These are phyloP conservation scores for Engystomops pustulosus DNA, from an alignment of 2,113 vertebrate species.

Conservation along the genomic window DNA sequence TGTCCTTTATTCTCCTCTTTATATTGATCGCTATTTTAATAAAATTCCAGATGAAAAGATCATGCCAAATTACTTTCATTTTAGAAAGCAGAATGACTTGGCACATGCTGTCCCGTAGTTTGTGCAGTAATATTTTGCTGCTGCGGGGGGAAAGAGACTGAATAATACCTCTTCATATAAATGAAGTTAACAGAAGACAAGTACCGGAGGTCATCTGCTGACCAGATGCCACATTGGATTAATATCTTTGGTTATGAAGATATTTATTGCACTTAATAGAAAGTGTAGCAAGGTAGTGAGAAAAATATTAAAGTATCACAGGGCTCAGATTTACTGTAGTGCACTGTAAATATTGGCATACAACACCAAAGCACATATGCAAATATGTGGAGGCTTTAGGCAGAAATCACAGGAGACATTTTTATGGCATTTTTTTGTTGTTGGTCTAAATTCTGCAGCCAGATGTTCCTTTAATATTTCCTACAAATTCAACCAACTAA, in stretches of 20 bases:
- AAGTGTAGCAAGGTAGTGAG: conserved; percentile 76
- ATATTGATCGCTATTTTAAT: conserved; percentile 66
- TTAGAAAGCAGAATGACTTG: conserved; percentile 64
- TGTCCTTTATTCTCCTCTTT: conserved; percentile 54
- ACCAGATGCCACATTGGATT: conserved; percentile 84
- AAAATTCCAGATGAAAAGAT: conserved; percentile 73
- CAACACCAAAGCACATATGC: background rate
- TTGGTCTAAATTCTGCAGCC: too few species aligned
- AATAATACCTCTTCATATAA: conserved; percentile 66
- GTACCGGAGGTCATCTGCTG: conserved; percentile 77
- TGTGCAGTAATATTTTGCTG: conserved; percentile 58
- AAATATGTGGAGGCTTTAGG: background rate
- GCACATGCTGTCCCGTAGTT: conserved; percentile 66
- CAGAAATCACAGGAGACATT: too few species aligned
- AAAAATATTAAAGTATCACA: conserved; percentile 62
- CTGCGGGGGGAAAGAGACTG: conserved; percentile 61
- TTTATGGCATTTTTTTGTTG: too few species aligned
- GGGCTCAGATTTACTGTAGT: too few species aligned
- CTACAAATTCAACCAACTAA: too few species aligned
- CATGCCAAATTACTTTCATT: conserved; percentile 71
- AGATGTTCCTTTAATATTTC: too few species aligned
- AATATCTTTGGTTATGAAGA: conserved; percentile 78
- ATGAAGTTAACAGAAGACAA: conserved; percentile 70
- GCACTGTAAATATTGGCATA: background rate
- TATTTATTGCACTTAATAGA: conserved; percentile 74